Evolutionary conservation across 2,113 vertebrate species (phyloP).

Genomic region (Tetrao urogallus): DNA sequence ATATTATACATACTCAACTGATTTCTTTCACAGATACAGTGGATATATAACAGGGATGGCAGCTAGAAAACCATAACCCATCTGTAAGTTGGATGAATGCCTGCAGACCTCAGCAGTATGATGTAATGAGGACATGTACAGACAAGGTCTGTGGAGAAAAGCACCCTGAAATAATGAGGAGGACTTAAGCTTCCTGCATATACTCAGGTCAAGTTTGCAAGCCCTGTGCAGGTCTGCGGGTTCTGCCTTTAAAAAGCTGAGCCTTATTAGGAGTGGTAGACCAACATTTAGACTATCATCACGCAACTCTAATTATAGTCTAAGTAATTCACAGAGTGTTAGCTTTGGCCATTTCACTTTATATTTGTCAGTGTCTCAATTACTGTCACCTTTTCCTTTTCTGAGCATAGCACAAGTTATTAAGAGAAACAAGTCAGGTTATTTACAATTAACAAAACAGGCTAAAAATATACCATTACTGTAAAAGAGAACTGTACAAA

Average conservation of each 20-base stretch:
- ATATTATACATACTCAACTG: neutral
- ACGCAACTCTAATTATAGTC: neutral
- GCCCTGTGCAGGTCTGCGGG: neutral
- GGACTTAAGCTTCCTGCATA: neutral
- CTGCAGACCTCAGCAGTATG: neutral
- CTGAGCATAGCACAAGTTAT: neutral
- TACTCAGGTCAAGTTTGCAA: neutral
- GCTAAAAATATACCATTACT: neutral
- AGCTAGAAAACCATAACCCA: neutral
- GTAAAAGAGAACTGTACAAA: neutral
- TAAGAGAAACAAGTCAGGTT: neutral
- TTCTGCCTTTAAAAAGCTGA: neutral
- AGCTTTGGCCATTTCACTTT: neutral
- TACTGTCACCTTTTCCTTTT: neutral
- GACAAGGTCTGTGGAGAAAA: neutral
- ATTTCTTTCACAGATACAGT: neutral
- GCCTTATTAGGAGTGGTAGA: neutral
- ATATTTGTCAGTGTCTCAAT: neutral
- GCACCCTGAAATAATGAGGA: slow-evolving; percentile 1
- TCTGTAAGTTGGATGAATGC: neutral
- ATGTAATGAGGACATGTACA: neutral
- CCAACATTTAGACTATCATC: neutral
- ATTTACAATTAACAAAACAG: neutral
- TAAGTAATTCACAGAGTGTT: neutral
- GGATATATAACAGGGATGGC: neutral